Base-by-base conservation (phyloP, 2,797 vertebrate genomes). In the Gobio occitaniae region DNA sequence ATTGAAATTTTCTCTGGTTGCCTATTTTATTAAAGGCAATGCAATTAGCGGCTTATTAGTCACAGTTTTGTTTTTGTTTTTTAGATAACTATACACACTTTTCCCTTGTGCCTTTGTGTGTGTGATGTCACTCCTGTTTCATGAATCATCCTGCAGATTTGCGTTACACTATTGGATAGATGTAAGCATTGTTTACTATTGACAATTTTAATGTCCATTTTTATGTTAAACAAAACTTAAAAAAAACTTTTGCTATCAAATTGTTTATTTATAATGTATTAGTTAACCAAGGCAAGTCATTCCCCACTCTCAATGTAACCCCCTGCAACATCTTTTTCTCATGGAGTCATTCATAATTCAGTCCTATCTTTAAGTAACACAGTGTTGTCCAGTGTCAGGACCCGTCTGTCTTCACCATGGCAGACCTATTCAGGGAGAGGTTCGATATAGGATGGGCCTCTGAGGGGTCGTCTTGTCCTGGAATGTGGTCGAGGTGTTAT, bases 301-400 rank as follows among this genome's bases (percentile, higher is more conserved):
- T 93, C 10, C 0, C 21, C 91, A 91, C 89, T 92, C 91, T 92
- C 93, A 93, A 88, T 89, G 88, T 93, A 90, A 92, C 89, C 88
- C 91, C 89, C 15, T 1, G 5, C 13, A 6, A 41, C 1, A 86
- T 92, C 1, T 91, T 90, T 92, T 88, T 87, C 29, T 54, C 91
- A 88, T 92, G 90, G 86, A 90, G 86, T 91, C 91, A 91, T 94
- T 83, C 90, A 93, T 94, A 92, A 93, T 94, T 93, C 84, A 93
- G 72, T 36, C 25, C 15, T 69, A 74, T 87, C 89, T 93, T 94
- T 92, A 93, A 92, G 88, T 91, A 93, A 91, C 87, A 72, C 56
- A 88, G 82, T 85, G 87, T 91, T 88, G 92, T 91, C 92, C 88
- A 78, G 91, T 93, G 90, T 93, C 90, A 91, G 92, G 86, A 82